phyloP scores from a whole-genome alignment of 2,888 invertebrate genomes.

The Macrosoma leucophasiata region DNA sequence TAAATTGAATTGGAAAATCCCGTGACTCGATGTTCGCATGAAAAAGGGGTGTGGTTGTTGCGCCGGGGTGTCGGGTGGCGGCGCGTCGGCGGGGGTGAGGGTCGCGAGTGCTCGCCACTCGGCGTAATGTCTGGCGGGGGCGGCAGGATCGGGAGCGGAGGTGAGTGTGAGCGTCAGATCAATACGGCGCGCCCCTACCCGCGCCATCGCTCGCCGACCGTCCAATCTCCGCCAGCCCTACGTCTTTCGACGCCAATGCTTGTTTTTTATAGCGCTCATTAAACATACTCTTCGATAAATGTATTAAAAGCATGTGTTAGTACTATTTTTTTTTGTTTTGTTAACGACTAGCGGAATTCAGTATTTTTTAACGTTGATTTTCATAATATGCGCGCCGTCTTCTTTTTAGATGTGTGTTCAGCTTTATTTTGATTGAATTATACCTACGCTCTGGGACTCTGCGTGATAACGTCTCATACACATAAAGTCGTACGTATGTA shows the following conservation, averaged over 20 bases:
- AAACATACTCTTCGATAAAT: conserved; percentile 67
- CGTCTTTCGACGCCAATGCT: conserved; percentile 72
- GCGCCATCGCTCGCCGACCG: conserved; percentile 41
- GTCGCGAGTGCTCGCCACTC: conserved; percentile 53
- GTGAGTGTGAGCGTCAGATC: conserved; percentile 29
- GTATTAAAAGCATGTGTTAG: conserved; percentile 62
- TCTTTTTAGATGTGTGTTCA: no score
- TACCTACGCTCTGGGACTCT: no score
- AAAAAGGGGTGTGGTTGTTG: conserved; percentile 71
- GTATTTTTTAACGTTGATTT: no score
- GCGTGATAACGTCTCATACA: no score
- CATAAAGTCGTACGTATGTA: no score
- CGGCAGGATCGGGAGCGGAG: conserved; percentile 33
- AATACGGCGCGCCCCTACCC: conserved; percentile 42
- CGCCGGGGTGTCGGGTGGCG: conserved; percentile 45
- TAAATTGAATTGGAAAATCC: conserved; percentile 73
- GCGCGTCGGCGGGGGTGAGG: conserved; percentile 44
- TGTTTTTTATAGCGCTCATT: conserved; percentile 70
- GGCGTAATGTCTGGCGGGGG: conserved; percentile 60
- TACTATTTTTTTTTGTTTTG: conserved; percentile 22
- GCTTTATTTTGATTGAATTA: no score
- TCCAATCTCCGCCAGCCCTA: conserved; percentile 69
- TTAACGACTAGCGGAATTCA: conserved; percentile 32
- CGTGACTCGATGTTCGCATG: conserved; percentile 62
- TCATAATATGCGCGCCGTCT: no score